Conservation (phyloP, 2,113 vertebrate genomes). For the Colius striatus region DNA sequence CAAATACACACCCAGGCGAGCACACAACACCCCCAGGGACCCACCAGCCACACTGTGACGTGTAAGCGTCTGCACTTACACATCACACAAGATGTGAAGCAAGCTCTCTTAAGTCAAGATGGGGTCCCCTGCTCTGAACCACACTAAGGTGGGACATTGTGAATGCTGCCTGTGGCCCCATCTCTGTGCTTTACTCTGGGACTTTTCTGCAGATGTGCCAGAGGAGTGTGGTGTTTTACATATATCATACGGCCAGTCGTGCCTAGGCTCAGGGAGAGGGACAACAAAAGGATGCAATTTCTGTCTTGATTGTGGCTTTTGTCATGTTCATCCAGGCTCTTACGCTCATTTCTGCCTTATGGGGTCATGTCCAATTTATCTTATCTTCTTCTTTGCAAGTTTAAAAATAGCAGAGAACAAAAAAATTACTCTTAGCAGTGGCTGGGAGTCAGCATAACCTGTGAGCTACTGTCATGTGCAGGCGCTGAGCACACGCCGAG, state of each 20-base stretch:
- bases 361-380: constrained; percentile 50
- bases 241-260: constrained; percentile 6
- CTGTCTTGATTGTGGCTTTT: constrained; percentile 64
- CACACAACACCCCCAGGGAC: neutral
- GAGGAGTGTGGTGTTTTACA: neutral
- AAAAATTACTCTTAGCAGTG: neutral
- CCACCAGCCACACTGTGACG: rapidly evolving
- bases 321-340: constrained; percentile 34
- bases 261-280: neutral
- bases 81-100: neutral
- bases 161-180: neutral
- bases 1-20: neutral
- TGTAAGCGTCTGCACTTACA: neutral
- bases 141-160: neutral
- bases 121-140: neutral
- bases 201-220: constrained; percentile 13
- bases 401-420: constrained; percentile 41
- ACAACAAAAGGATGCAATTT: constrained; percentile 54
- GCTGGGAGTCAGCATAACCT: constrained; percentile 6
- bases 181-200: neutral
- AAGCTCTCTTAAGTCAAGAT: neutral
- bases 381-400: constrained; percentile 56
- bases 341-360: constrained; percentile 40
- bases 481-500: neutral
- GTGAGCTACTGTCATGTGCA: neutral